These are phyloP conservation scores for Stomatorhinus walkeri DNA, from an alignment of 2,797 vertebrate genomes.

Conservation along the genomic window DNA sequence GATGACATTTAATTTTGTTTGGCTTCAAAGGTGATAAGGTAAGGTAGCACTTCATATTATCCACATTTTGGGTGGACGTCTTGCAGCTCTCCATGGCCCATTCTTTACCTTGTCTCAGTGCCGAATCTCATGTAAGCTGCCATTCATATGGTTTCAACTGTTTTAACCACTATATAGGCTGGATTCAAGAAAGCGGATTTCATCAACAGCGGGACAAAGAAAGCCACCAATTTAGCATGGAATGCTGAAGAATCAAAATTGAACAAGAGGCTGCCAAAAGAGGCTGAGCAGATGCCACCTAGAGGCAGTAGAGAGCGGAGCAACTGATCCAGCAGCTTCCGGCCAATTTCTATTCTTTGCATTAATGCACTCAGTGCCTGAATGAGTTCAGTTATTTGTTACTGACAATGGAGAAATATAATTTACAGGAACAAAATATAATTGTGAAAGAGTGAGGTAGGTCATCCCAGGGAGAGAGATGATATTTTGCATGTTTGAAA, in stretches of 20 bases:
- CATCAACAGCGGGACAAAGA: constrained; percentile 71
- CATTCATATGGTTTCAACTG: background rate
- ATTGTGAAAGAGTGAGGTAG: background rate
- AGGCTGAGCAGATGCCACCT: background rate
- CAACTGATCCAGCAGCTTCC: background rate
- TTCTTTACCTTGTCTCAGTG: background rate
- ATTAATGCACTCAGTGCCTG: background rate
- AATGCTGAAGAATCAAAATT: background rate
- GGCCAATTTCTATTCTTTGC: background rate
- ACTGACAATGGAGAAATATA: background rate
- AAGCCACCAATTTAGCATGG: constrained; percentile 46
- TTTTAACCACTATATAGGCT: constrained; percentile 56
- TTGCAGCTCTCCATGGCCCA: background rate
- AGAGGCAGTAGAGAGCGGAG: background rate
- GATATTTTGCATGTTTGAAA: background rate
- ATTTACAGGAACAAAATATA: background rate
- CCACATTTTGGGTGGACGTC: background rate
- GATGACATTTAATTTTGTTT: background rate
- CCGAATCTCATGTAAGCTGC: background rate
- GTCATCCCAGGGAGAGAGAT: background rate
- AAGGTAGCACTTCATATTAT: background rate
- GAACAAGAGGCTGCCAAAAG: background rate
- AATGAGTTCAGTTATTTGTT: background rate
- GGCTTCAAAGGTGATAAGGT: background rate
- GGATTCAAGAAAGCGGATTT: constrained; percentile 79